Evolutionary conservation across 2,797 vertebrate species (phyloP).

Genomic region (Phalloptychus januarius): DNA sequence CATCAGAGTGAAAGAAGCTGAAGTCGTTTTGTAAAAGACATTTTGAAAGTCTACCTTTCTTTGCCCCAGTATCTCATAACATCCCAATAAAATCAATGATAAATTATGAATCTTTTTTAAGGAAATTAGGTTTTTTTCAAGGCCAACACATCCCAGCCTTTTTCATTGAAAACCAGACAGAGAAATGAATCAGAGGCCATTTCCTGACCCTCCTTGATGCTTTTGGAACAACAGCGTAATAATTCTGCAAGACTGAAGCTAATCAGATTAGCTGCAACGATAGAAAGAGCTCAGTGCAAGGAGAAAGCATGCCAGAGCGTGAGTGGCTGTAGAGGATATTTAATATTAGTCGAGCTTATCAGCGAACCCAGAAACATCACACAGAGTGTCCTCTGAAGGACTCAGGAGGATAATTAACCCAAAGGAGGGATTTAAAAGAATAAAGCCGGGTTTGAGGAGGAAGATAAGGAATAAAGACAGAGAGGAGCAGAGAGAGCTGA

Average conservation of each 20-base stretch:
- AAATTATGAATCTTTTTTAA: background rate
- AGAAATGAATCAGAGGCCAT: fast-evolving
- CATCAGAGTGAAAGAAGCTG: background rate
- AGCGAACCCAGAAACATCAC: background rate
- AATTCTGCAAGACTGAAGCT: background rate
- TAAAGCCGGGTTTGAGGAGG: background rate
- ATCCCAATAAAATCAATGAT: background rate
- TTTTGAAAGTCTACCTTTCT: background rate
- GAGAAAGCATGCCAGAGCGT: background rate
- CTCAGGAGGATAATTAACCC: slow-evolving; percentile 2
- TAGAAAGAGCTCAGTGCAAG: background rate
- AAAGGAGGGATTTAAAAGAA: background rate
- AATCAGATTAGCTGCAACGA: slow-evolving; percentile 11
- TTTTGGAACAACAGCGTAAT: background rate
- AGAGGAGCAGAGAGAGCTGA: slow-evolving; percentile 12
- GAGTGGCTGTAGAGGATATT: slow-evolving; percentile 7
- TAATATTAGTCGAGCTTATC: background rate
- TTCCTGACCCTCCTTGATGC: background rate
- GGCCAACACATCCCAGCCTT: background rate
- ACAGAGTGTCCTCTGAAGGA: background rate
- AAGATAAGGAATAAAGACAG: slow-evolving; percentile 10
- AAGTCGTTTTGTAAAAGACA: background rate
- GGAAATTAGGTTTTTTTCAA: background rate
- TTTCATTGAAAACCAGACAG: background rate
- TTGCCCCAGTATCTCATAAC: background rate